Conservation (phyloP, 2,113 vertebrate species). For the Erythrocebus patas region DNA sequence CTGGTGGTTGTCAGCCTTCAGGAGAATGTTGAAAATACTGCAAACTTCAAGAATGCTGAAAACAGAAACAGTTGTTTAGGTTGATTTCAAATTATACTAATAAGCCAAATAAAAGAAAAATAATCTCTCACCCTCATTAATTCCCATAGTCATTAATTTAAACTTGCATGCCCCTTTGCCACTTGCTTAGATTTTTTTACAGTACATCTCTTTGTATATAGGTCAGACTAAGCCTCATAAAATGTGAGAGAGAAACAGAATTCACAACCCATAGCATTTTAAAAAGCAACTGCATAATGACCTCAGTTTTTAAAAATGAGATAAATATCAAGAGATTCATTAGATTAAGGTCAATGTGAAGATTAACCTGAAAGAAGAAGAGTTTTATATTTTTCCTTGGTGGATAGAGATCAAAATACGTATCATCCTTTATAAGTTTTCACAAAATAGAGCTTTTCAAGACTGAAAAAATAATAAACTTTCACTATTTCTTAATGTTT, state of each 20-base stretch:
- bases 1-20: background rate
- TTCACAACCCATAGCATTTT: background rate
- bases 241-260: background rate
- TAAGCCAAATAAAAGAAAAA: background rate
- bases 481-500: background rate
- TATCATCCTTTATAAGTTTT: background rate
- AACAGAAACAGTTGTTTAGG: background rate
- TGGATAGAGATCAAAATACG: background rate
- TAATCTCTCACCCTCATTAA: background rate
- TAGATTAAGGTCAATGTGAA: background rate
- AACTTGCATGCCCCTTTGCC: background rate
- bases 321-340: background rate
- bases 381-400: background rate
- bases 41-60: background rate
- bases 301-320: background rate
- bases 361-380: background rate
- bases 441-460: background rate
- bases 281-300: background rate
- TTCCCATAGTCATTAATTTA: background rate
- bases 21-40: background rate
- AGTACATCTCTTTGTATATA: background rate
- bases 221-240: background rate
- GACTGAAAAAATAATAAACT: background rate
- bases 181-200: background rate
- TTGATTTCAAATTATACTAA: slow-evolving; percentile 3